phyloP scores from a whole-genome alignment of 2,888 invertebrate genomes.

The Lithosia quadra region DNA sequence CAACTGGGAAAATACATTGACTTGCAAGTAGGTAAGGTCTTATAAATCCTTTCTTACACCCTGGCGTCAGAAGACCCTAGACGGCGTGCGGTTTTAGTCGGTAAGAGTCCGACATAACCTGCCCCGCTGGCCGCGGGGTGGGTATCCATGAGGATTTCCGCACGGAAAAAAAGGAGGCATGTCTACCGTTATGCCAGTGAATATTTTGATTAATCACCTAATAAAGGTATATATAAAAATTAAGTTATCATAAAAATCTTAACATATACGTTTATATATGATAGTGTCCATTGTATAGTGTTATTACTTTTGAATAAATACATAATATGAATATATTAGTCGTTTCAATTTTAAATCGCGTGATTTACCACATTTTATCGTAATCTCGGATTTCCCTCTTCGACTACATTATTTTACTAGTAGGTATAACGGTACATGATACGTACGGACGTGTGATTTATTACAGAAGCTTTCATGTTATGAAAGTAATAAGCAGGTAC shows the following conservation, averaged over 20 bases:
- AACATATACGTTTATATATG: constrained; percentile 1
- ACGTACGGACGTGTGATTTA: neutral
- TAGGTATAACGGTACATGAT: neutral
- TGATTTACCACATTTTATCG: constrained; percentile 18
- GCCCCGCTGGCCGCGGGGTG: too few relatives aligned
- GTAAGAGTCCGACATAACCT: too few relatives aligned
- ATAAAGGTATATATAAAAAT: neutral
- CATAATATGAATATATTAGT: constrained; percentile 35
- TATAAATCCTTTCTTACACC: too few relatives aligned
- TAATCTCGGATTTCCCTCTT: constrained; percentile 12
- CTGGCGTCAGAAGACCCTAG: too few relatives aligned
- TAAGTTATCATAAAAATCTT: neutral
- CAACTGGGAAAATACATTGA: too few relatives aligned
- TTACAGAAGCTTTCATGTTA: neutral
- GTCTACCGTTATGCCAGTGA: neutral
- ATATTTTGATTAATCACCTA: constrained; percentile 1
- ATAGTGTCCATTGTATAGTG: constrained; percentile 13
- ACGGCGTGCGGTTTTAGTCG: too few relatives aligned
- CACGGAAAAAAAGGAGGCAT: too few relatives aligned
- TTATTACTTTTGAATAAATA: constrained; percentile 31
- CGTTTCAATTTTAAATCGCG: constrained; percentile 6
- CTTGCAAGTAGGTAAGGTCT: too few relatives aligned
- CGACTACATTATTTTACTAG: neutral
- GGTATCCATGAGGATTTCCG: too few relatives aligned
- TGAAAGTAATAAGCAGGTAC: neutral